phyloP scores from a whole-genome alignment of 2,888 invertebrate species.

The Seira ritae region DNA sequence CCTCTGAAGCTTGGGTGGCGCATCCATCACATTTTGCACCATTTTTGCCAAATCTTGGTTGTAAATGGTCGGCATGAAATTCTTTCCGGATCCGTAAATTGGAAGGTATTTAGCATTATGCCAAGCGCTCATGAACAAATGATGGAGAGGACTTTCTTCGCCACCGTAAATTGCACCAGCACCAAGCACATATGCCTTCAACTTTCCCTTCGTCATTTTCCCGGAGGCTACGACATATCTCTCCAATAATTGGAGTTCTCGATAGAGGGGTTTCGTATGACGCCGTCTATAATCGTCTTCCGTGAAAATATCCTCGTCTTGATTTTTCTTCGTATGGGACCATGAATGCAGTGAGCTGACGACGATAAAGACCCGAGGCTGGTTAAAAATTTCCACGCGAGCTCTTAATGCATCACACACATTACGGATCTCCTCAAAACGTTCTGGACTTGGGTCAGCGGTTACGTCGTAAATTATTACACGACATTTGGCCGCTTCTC shows the following conservation, averaged over 20 bases:
- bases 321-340: constrained; percentile 63
- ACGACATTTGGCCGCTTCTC: constrained; percentile 68
- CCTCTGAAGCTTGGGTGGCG: constrained; percentile 79
- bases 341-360: constrained; percentile 71
- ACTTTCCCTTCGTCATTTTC: constrained; percentile 70
- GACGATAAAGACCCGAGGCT: constrained; percentile 67
- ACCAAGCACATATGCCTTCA: constrained; percentile 79
- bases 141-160: constrained; percentile 80
- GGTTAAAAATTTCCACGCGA: constrained; percentile 56
- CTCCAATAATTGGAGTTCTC: constrained; percentile 70
- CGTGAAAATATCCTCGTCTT: constrained; percentile 39
- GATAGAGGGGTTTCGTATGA: constrained; percentile 66
- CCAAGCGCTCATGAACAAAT: constrained; percentile 83
- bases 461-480: constrained; percentile 70
- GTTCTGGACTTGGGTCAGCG: constrained; percentile 53
- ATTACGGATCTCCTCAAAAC: constrained; percentile 67
- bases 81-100: constrained; percentile 79
- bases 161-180: constrained; percentile 82
- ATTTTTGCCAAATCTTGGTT: constrained; percentile 79
- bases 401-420: constrained; percentile 66
- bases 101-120: constrained; percentile 80
- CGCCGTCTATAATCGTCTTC: constrained; percentile 68
- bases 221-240: constrained; percentile 71
- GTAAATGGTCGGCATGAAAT: constrained; percentile 81
- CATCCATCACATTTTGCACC: constrained; percentile 73